Conservation (phyloP, 2,113 vertebrate species). For the Lamprotornis superbus region DNA sequence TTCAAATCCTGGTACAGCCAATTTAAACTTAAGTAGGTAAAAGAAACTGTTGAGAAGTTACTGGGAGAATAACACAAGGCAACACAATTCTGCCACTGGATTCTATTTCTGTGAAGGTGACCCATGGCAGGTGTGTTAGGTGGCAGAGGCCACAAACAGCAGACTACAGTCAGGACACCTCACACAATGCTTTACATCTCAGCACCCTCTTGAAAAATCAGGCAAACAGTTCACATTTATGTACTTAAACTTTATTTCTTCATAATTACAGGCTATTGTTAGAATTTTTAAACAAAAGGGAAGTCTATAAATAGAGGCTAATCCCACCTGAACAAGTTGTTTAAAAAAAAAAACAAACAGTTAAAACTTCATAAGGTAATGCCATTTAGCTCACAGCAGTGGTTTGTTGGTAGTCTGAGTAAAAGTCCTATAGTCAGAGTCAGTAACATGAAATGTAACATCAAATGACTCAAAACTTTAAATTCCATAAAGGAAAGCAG, state of each 20-base stretch:
- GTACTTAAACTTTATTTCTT: constrained; percentile 80
- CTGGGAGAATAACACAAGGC: background rate
- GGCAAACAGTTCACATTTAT: constrained; percentile 37
- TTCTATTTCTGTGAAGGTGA: background rate
- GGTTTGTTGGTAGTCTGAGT: constrained; percentile 70
- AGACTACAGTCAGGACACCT: background rate
- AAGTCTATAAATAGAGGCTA: constrained; percentile 77
- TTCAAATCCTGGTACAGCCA: background rate
- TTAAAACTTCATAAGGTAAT: constrained; percentile 79
- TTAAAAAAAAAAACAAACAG: constrained; percentile 48
- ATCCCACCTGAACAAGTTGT: constrained; percentile 56
- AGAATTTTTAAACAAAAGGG: constrained; percentile 81
- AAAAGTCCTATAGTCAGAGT: constrained; percentile 68
- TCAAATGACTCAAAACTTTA: constrained; percentile 70
- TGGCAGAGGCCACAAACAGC: background rate
- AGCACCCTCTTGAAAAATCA: background rate
- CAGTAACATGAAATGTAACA: constrained; percentile 70
- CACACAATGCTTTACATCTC: background rate
- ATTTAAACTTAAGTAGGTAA: background rate
- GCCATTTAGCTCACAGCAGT: constrained; percentile 72
- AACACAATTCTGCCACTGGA: background rate
- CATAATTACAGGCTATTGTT: constrained; percentile 86
- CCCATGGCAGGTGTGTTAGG: background rate
- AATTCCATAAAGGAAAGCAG: constrained; percentile 67
- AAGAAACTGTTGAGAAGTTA: background rate